These are phyloP conservation scores for Chlorocebus sabaeus DNA, from an alignment of 2,113 vertebrate genomes.

Conservation along the genomic window DNA sequence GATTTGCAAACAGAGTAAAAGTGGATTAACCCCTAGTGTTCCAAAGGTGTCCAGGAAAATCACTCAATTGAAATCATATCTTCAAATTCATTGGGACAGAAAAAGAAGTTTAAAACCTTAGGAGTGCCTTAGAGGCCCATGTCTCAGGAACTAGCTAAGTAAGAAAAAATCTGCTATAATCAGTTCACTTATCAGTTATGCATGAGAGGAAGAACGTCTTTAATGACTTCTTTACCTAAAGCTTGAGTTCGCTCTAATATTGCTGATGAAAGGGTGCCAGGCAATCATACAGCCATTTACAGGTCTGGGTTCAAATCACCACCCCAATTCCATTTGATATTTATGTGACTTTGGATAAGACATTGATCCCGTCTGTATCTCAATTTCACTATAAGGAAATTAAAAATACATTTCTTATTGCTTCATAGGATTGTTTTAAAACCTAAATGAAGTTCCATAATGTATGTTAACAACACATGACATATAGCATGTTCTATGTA, in stretches of 20 bases:
- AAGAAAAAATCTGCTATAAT: not conserved
- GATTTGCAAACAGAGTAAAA: accelerated
- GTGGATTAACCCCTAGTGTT: not conserved
- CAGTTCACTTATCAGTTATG: not conserved
- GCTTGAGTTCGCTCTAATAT: not conserved
- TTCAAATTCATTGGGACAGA: not conserved
- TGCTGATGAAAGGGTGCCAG: not conserved
- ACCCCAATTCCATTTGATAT: not conserved
- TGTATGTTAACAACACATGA: not conserved
- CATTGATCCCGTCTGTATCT: not conserved
- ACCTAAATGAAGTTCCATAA: not conserved
- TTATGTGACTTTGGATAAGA: not conserved
- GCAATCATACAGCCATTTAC: not conserved
- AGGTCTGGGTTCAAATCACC: not conserved
- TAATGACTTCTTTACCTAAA: not conserved
- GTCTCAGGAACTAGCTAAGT: not conserved
- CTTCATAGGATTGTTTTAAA: not conserved
- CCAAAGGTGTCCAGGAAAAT: not conserved
- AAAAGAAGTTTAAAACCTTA: not conserved
- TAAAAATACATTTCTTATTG: not conserved
- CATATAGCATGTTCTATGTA: not conserved
- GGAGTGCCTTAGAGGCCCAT: not conserved
- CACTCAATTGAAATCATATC: not conserved
- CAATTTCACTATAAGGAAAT: not conserved
- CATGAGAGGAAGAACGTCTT: not conserved